These are phyloP conservation scores for Rhopilema esculentum DNA, from an alignment of 30 jellyfish, hydroid and myxozoan genomes.

Conservation along the genomic window DNA sequence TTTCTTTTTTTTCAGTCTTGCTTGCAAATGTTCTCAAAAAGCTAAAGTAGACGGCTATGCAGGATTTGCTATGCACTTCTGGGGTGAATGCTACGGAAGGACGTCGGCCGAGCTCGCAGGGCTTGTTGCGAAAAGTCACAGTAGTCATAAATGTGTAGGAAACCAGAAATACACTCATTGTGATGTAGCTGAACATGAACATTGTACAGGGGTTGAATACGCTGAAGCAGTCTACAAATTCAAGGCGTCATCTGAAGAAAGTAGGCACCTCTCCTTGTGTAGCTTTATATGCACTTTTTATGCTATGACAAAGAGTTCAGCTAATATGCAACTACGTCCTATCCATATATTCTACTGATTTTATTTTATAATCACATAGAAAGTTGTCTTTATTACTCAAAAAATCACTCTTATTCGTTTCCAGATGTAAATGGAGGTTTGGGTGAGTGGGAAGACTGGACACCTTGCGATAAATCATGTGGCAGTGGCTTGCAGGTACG, in stretches of 20 bases:
- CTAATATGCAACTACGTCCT: not conserved
- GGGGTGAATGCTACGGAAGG: constrained; percentile 55
- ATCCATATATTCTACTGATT: too few relatives aligned
- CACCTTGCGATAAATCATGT: constrained; percentile 51
- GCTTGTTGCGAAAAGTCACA: not conserved
- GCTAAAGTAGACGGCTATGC: constrained; percentile 16
- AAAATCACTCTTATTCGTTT: not conserved
- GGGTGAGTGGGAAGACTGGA: constrained; percentile 59
- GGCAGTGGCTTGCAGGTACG: constrained; percentile 53
- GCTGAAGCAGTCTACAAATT: constrained; percentile 5
- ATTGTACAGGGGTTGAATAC: constrained; percentile 14
- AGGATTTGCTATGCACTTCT: constrained; percentile 37
- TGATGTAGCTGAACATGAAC: constrained; percentile 13
- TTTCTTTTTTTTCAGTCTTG: constrained; percentile 46
- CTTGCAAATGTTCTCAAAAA: constrained; percentile 50
- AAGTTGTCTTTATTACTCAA: not conserved
- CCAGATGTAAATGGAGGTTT: constrained; percentile 32
- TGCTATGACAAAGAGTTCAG: not conserved
- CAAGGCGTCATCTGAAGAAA: constrained; percentile 12
- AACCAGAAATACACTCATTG: constrained; percentile 22
- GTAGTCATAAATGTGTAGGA: constrained; percentile 3
- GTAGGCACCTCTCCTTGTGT: not conserved
- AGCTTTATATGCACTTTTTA: not conserved
- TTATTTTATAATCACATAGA: not conserved
- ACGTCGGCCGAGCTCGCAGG: not conserved